Conservation (phyloP, 1,140 invertebrate species). For the Microplitis demolitor region DNA sequence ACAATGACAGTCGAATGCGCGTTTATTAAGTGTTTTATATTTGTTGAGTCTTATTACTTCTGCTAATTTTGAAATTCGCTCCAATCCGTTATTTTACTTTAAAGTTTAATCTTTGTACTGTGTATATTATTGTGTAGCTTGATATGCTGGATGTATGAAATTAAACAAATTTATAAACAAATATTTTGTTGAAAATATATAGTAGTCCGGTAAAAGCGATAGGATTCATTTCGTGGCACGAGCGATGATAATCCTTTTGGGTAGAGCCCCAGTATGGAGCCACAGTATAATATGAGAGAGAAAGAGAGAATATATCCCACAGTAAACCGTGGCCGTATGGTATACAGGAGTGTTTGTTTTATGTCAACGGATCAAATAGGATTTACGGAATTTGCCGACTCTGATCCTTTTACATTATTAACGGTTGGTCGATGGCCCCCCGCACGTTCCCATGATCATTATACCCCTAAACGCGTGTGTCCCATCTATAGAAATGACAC, state of each 20-base stretch:
- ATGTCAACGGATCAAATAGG: constrained; percentile 51
- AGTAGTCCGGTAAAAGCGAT: constrained; percentile 2
- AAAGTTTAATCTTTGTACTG: too few relatives aligned
- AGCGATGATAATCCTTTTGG: constrained; percentile 26
- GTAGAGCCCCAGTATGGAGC: constrained; percentile 15
- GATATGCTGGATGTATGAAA: neutral
- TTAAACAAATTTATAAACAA: constrained; percentile 15
- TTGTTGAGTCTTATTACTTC: neutral
- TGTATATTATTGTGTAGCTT: too few relatives aligned
- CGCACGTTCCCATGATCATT: constrained; percentile 18
- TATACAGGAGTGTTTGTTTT: constrained; percentile 50
- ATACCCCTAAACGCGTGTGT: constrained; percentile 1
- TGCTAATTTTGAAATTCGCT: neutral
- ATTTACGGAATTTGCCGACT: constrained; percentile 46
- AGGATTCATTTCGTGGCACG: constrained; percentile 12
- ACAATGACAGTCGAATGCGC: too few relatives aligned
- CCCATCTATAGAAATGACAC: neutral
- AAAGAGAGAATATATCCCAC: constrained; percentile 27
- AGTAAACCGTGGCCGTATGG: constrained; percentile 38
- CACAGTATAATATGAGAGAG: neutral
- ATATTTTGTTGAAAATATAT: neutral
- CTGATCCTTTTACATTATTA: constrained; percentile 32
- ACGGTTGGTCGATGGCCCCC: constrained; percentile 27
- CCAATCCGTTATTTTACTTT: too few relatives aligned
- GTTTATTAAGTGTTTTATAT: neutral